Base-by-base conservation (phyloP, 2,113 vertebrate genomes). In the Sula dactylatra region DNA sequence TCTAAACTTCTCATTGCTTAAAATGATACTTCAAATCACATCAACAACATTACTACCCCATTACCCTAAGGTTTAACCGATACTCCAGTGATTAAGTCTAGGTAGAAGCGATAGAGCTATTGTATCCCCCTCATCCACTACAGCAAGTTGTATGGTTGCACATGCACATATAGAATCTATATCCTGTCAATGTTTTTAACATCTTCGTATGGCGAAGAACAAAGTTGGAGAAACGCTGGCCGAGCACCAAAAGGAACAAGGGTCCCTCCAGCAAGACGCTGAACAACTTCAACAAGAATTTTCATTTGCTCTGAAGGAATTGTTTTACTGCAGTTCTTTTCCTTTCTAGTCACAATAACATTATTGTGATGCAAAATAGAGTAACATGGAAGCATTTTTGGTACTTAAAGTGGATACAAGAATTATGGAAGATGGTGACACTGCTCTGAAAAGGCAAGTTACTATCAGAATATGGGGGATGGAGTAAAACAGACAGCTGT, bases 31-130 rank as follows among this genome's bases (percentile, higher is more conserved):
- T 95, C 79, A 94, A 87, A 95, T 95, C 93, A 81, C 55, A 87
- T 87, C 89, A 94, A 80, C 70, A 94, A 73, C 64, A 93, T 96
- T 97, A 97, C 90, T 95, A 93, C 74, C 85, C 93, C 93, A 97
- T 95, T 97, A 92, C 66, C 89, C 91, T 81, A 96, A 95, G 97
- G 94, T 87, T 97, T 96, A 96, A 97, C 94, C 93, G 95, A 96
- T 96, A 90, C 59, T 74, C 87, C 72, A 82, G 58, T 91, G 84
- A 95, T 95, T 89, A 89, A 93, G 50, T 73, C 50, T 70, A 83
- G 54, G 74, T 80, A 77, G 78, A 93, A 93, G 78, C 6, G 8
- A 73, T 6, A 49, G 58, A 79, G 34, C 32, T 82, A 56, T 55
- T 86, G 62, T 86, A 52, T 45, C 59, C 59, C 56, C 73, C 65